Percentiles rank a stretch among this genome's conserved stretches.
Conservation (phyloP, 1,140 invertebrate genomes). For the Achatina immaculata region DNA sequence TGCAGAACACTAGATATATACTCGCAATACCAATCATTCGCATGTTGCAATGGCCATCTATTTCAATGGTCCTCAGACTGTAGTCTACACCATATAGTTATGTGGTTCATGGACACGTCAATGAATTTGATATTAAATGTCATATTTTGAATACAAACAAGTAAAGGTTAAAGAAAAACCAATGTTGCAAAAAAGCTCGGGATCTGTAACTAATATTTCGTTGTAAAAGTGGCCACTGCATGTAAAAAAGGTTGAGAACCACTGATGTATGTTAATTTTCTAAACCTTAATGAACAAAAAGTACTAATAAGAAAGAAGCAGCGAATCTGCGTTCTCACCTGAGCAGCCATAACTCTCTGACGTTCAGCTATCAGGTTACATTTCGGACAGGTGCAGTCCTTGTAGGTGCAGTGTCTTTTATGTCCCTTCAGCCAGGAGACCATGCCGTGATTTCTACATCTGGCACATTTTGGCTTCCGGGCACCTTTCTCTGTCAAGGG, state of each 20-base stretch:
- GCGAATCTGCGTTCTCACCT: conserved; percentile 70
- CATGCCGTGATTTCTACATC: conserved; percentile 85
- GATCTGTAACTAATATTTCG: no score
- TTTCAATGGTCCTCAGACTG: no score
- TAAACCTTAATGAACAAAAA: no score
- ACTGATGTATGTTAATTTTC: no score
- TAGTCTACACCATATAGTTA: no score
- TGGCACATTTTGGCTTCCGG: conserved; percentile 74
- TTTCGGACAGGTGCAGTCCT: conserved; percentile 84
- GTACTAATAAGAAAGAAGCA: no score
- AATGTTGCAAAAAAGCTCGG: not conserved
- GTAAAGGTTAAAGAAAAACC: not conserved
- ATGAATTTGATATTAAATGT: not conserved
- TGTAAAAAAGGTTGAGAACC: no score
- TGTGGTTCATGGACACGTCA: not conserved
- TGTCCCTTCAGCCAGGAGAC: conserved; percentile 89
- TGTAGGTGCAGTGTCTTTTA: conserved; percentile 89
- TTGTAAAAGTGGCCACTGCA: no score
- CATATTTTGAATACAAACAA: not conserved
- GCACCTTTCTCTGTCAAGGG: conserved; percentile 69
- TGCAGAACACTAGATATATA: no score
- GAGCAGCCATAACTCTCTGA: conserved; percentile 71
- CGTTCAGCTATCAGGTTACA: conserved; percentile 82
- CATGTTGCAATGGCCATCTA: no score
- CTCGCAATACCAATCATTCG: no score